Evolutionary conservation across 2,113 vertebrate genomes (phyloP).

Genomic region (Vimba vimba): DNA sequence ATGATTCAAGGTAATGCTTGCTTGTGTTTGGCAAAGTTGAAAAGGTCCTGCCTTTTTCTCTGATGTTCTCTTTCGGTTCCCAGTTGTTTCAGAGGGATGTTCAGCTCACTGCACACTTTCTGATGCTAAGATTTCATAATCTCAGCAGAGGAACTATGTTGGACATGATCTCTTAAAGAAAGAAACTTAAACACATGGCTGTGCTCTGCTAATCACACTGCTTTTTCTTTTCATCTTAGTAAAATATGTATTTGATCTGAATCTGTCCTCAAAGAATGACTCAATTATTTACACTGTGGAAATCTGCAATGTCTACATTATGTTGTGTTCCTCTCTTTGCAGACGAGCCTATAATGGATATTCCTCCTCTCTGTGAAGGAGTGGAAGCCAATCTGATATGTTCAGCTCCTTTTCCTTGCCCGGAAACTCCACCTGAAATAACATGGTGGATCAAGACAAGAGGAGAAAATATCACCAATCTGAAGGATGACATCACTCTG

Average conservation of each 20-base stretch:
- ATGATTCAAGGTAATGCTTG: neutral
- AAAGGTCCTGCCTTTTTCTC: too few relatives aligned
- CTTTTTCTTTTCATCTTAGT: too few relatives aligned
- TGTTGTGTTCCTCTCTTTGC: neutral
- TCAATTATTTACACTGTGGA: too few relatives aligned
- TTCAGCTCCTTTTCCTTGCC: slow-evolving; percentile 61
- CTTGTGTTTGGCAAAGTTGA: neutral
- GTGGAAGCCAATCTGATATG: slow-evolving; percentile 60
- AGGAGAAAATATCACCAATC: neutral
- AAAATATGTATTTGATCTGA: too few relatives aligned
- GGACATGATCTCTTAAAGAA: too few relatives aligned
- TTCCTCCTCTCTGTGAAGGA: slow-evolving; percentile 58
- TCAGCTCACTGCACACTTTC: too few relatives aligned
- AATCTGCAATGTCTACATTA: neutral
- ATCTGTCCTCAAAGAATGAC: too few relatives aligned
- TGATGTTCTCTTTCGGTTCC: too few relatives aligned
- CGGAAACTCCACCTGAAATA: slow-evolving; percentile 46
- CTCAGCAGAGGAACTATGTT: too few relatives aligned
- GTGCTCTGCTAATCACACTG: neutral
- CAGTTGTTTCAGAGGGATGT: too few relatives aligned
- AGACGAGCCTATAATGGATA: slow-evolving; percentile 53
- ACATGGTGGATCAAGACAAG: slow-evolving; percentile 56
- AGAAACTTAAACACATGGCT: neutral
- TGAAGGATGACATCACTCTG: neutral
- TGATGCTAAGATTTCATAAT: too few relatives aligned